phyloP scores from a whole-genome alignment of 2,113 vertebrate species.

The Perca schrenkii region DNA sequence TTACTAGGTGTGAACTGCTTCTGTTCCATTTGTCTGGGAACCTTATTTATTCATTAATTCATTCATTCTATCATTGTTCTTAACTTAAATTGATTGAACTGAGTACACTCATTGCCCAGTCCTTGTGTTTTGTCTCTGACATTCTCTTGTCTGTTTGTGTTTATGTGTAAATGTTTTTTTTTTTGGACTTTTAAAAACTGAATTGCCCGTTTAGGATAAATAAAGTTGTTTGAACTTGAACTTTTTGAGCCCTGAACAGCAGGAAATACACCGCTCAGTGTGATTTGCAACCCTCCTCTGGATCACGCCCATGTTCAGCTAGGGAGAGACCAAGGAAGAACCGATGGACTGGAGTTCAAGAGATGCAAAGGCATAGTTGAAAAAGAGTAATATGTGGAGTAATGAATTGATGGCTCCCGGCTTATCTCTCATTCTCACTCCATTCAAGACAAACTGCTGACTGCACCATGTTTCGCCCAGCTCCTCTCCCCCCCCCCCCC shows the following conservation, averaged over 20 bases:
- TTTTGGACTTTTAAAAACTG: too few relatives aligned
- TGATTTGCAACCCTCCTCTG: conserved; percentile 15
- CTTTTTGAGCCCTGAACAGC: background rate
- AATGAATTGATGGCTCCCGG: conserved; percentile 64
- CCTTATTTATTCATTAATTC: too few relatives aligned
- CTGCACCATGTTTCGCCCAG: conserved; percentile 47
- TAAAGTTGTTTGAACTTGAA: too few relatives aligned
- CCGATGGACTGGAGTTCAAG: conserved; percentile 27
- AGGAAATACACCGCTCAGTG: background rate
- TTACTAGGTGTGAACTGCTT: too few relatives aligned
- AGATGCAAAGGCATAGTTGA: conserved; percentile 41
- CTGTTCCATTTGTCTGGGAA: too few relatives aligned
- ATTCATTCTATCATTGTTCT: too few relatives aligned
- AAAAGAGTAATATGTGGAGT: conserved; percentile 58
- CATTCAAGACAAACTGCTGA: conserved; percentile 79
- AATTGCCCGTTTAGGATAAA: too few relatives aligned
- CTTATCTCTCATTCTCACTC: conserved; percentile 70
- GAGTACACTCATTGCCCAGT: too few relatives aligned
- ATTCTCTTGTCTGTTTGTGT: too few relatives aligned
- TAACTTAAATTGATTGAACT: too few relatives aligned
- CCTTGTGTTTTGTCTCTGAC: too few relatives aligned
- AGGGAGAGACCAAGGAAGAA: conserved; percentile 11
- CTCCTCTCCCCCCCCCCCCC: background rate
- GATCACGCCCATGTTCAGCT: background rate
- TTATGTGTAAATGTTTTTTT: too few relatives aligned